Base-by-base conservation (phyloP, 2,888 invertebrate species). In the Ochropleura plecta region DNA sequence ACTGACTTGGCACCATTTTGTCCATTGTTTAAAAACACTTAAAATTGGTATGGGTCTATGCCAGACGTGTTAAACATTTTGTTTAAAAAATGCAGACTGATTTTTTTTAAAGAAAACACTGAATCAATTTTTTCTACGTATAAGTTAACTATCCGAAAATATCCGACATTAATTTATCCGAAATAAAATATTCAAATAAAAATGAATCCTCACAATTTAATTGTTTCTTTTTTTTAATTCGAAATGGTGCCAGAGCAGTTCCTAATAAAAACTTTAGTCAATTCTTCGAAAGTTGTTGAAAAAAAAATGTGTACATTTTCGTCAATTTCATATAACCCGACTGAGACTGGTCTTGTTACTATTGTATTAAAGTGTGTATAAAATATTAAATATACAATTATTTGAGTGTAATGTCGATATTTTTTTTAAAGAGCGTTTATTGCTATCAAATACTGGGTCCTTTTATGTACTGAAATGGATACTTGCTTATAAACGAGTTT, bases 271-370 rank as follows among this genome's bases (percentile, higher is more conserved):
- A 59, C 12, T 42, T 69, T 82, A 49, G 81, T 79, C 76, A 84
- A 81, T 87, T 88, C 86, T 87, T 90, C 88, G 75, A 89, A 86
- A 86, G 78, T 84, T 81, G 85, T 86, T 86, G 82, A 88, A 85
- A 86, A 85, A n/a, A 86, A 62, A 86, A 87, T 71, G 83, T 88
- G 83, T 81, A 85, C 86, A 78, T 84, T 87, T 79, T 88, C 76
- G 94, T 94, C 94, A 94, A 94, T 94, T 94, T 91, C 86, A 82
- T 87, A 91, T 88, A 88, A 90, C 89, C 90, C 89, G 91, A 93
- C 92, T 94, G 92, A 95, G 91, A 92, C 92, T 94, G 92, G 91
- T 93, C 92, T 93, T 93, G 92, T 92, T 93, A 90, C 82, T 86
- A 84, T 89, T 85, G 83, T 89, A 86, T 83, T 81, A 82, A 82